A percentile compares a stretch with the other conserved stretches of the same genome.
Evolutionary conservation across 2,113 vertebrate genomes (phyloP).

Genomic region (Otocyon megalotis): DNA sequence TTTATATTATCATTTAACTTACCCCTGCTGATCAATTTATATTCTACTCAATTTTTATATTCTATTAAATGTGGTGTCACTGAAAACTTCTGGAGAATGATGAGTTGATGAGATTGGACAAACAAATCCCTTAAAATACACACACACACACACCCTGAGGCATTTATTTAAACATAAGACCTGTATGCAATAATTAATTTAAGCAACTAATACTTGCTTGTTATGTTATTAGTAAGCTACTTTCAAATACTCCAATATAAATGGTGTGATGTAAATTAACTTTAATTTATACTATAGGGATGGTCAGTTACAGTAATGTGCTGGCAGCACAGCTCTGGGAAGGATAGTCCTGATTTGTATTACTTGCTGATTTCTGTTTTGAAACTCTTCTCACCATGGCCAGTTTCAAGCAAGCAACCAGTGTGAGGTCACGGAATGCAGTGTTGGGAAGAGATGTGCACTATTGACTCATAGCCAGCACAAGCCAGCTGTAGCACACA

Average conservation of each 20-base stretch:
- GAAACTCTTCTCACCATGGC: not conserved
- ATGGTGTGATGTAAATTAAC: not conserved
- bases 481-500: not conserved
- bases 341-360: not conserved
- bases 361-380: not conserved
- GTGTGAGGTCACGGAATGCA: not conserved
- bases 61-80: not conserved
- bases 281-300: not conserved
- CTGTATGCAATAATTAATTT: not conserved
- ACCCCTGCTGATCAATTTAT: not conserved
- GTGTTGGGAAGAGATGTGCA: not conserved
- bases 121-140: not conserved
- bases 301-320: not conserved
- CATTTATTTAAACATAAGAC: conserved; percentile 5
- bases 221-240: not conserved
- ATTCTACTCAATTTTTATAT: not conserved
- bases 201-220: not conserved
- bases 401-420: not conserved
- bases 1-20: not conserved
- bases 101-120: not conserved
- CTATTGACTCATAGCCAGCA: not conserved
- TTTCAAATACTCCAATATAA: conserved; percentile 4
- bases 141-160: fast-evolving
- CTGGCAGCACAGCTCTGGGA: not conserved
- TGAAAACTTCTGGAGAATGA: not conserved